phyloP scores from a whole-genome alignment of 2,888 invertebrate species.

The Plebejus argus region DNA sequence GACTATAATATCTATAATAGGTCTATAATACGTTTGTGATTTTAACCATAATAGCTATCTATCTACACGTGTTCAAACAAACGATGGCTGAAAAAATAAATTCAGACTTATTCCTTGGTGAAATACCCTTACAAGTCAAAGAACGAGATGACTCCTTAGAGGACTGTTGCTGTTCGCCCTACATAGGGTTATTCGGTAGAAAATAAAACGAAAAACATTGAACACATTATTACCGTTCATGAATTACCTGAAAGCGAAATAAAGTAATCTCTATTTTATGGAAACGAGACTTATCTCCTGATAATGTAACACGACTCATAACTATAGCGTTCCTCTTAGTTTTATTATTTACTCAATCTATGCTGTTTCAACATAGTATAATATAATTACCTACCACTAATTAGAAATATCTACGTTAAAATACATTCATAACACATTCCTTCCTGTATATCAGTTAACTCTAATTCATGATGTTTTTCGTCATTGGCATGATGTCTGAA shows the following conservation, averaged over 20 bases:
- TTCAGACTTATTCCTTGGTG: background rate
- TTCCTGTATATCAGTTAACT: no score
- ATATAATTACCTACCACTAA: background rate
- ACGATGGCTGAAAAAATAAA: background rate
- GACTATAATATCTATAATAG: no score
- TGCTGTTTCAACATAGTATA: slow-evolving; percentile 8
- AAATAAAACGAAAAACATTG: background rate
- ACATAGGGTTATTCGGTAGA: background rate
- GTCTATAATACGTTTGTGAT: no score
- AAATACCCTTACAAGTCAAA: background rate
- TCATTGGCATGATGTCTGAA: no score
- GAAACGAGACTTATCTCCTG: background rate
- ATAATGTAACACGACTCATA: slow-evolving; percentile 27
- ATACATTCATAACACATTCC: no score
- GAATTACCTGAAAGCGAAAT: slow-evolving; percentile 1
- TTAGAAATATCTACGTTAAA: background rate
- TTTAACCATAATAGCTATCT: no score
- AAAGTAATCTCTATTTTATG: background rate
- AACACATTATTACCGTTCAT: background rate
- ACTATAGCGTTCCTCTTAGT: slow-evolving; percentile 29
- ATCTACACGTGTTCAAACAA: background rate
- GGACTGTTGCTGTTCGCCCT: background rate
- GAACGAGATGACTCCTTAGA: background rate
- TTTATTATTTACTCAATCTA: slow-evolving; percentile 38
- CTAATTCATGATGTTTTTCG: no score